These are phyloP conservation scores for Smutsia temminckii DNA, from an alignment of 2,797 vertebrate species.

Conservation along the genomic window DNA sequence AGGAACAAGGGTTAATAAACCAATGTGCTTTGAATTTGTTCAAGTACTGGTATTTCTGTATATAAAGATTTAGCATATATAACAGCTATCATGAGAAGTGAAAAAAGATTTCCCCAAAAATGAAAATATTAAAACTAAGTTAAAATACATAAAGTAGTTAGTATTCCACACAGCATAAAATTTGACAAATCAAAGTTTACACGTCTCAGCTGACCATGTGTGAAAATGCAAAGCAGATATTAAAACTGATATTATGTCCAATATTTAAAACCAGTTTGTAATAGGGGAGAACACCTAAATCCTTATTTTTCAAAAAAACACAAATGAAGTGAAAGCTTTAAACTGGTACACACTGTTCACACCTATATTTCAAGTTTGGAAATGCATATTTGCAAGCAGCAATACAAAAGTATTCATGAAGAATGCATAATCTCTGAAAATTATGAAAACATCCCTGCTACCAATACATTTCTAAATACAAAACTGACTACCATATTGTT, in stretches of 20 bases:
- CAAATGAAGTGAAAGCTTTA: conserved; percentile 90
- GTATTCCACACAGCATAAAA: conserved; percentile 81
- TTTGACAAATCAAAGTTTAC: conserved; percentile 77
- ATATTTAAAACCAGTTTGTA: conserved; percentile 80
- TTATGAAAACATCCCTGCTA: conserved; percentile 99
- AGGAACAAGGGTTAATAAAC: conserved; percentile 77
- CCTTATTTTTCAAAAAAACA: conserved; percentile 84
- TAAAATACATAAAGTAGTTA: conserved; percentile 81
- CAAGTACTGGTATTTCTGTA: conserved; percentile 83
- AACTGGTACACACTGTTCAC: conserved; percentile 92
- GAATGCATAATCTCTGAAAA: conserved; percentile 98
- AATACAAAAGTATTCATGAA: conserved; percentile 97
- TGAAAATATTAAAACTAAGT: conserved; percentile 81
- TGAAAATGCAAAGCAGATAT: conserved; percentile 80
- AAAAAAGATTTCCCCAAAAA: conserved; percentile 78
- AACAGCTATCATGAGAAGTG: conserved; percentile 78
- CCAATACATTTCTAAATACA: conserved; percentile 98
- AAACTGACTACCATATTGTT: conserved; percentile 99
- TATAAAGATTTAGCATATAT: conserved; percentile 81
- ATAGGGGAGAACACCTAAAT: conserved; percentile 76
- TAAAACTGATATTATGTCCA: conserved; percentile 79
- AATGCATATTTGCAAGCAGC: conserved; percentile 98
- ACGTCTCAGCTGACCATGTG: conserved; percentile 75
- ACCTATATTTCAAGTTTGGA: conserved; percentile 96
- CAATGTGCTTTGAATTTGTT: conserved; percentile 83